These are phyloP conservation scores for Capreolus pygargus DNA, from an alignment of 2,113 vertebrate species.

Conservation along the genomic window DNA sequence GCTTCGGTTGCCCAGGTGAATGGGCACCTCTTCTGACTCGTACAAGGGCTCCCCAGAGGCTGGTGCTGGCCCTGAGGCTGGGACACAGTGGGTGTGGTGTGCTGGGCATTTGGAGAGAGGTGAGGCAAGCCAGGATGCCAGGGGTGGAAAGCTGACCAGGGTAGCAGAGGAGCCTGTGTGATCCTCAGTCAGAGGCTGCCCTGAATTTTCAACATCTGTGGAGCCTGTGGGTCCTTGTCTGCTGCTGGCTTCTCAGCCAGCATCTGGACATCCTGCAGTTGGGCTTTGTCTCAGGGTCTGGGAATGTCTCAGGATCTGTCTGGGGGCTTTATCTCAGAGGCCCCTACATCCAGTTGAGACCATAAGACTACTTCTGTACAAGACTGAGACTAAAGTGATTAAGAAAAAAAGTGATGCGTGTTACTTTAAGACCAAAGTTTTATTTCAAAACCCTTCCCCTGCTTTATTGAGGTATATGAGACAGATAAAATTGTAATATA, in stretches of 20 bases:
- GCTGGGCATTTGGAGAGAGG: not conserved
- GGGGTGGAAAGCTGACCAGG: not conserved
- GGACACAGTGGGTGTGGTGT: not conserved
- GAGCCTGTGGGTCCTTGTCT: not conserved
- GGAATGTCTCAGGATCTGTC: not conserved
- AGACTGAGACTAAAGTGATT: not conserved
- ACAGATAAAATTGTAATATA: not conserved
- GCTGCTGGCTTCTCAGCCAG: not conserved
- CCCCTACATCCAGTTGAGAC: not conserved
- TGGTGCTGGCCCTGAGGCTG: not conserved
- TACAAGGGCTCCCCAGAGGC: not conserved
- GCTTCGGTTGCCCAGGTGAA: not conserved
- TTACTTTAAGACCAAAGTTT: not conserved
- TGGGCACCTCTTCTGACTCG: not conserved
- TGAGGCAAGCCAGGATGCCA: not conserved
- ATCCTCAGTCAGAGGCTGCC: not conserved
- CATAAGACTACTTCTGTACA: not conserved
- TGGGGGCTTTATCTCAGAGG: not conserved
- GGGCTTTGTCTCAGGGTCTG: not conserved
- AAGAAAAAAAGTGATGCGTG: not conserved
- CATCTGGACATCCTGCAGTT: not conserved
- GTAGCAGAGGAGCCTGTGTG: not conserved
- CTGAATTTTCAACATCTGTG: not conserved
- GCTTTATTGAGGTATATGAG: not conserved
- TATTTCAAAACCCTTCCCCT: not conserved